Conservation (phyloP, 2,888 invertebrate species). For the Cephus pulcher region DNA sequence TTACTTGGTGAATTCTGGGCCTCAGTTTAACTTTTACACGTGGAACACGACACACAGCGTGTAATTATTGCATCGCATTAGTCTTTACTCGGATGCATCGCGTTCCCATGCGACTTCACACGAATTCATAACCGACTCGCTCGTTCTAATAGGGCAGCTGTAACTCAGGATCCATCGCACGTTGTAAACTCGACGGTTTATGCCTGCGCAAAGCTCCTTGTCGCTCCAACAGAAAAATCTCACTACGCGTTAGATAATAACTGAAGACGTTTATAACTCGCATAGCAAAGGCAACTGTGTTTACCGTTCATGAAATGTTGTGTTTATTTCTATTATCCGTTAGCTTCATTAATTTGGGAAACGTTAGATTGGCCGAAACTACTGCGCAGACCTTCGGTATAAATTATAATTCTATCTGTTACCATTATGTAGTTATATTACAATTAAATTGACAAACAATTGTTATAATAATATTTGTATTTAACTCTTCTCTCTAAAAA, state of each 20-base stretch:
- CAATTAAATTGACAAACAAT: constrained; percentile 49
- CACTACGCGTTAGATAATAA: constrained; percentile 11
- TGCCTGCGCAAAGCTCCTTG: constrained; percentile 17
- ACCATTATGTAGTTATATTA: constrained; percentile 44
- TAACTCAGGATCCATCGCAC: constrained; percentile 24
- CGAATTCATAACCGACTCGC: background rate
- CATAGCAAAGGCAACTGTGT: constrained; percentile 45
- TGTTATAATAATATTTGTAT: constrained; percentile 45
- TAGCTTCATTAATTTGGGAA: constrained; percentile 7
- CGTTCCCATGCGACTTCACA: background rate
- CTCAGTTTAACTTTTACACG: constrained; percentile 10
- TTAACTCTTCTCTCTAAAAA: constrained; percentile 43
- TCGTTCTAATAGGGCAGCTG: background rate
- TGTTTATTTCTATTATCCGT: constrained; percentile 12
- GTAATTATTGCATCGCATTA: background rate
- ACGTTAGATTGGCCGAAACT: constrained; percentile 21
- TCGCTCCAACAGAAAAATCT: constrained; percentile 23
- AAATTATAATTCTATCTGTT: constrained; percentile 38
- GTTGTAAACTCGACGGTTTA: constrained; percentile 21
- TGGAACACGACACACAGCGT: background rate
- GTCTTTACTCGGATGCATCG: background rate
- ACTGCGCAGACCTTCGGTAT: constrained; percentile 31
- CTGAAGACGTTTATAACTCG: constrained; percentile 12
- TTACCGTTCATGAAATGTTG: constrained; percentile 28
- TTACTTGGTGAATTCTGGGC: constrained; percentile 42